Base-by-base conservation (phyloP, 2,888 invertebrate genomes). In the Metopia argyrocephala region DNA sequence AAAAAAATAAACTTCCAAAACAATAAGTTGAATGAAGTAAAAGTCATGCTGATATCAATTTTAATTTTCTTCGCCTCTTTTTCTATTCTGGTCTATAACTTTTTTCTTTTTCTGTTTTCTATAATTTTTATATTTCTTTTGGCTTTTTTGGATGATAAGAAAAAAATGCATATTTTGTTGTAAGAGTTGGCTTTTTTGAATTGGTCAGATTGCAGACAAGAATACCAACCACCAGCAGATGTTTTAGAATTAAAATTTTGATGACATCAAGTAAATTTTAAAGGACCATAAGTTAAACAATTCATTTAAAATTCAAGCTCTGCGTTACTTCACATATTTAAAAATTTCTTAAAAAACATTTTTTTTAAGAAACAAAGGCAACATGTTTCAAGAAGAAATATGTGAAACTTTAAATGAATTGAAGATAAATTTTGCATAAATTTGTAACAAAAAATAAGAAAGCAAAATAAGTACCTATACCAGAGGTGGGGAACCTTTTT, bases 211-310 rank as follows among this genome's bases (percentile, higher is more conserved):
- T 27, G 15, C 27, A 56, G 69, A 27, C 57, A 48, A 65, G 56
- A 56, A 45, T 70, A 70, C 31, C 18, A 48, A 64, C 70, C 76
- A 66, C 71, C 78, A 71, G 71, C 71, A 71, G 70, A 78, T 76
- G 76, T 70, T 70, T 56, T 27, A 9, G n/a, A 6, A 31, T 48
- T 25, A 50, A 62, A 56, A 50, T 76, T 70, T 76, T 78, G 71
- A 78, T 78, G 70, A 65, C 76, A 65, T 70, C 38, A 76, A 70
- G 64, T 71, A 57, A 65, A 57, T 65, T 71, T 71, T 65, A 54
- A 54, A n/a, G 25, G 52, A 65, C 52, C 70, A 48, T 52, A 65
- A n/a, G n/a, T n/a, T n/a, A n/a, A n/a, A n/a, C n/a, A n/a, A n/a
- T n/a, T n/a, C n/a, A n/a, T n/a, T n/a, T n/a, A n/a, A n/a, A n/a